Conservation (phyloP, 2,797 vertebrate genomes). For the Poecile montanus region DNA sequence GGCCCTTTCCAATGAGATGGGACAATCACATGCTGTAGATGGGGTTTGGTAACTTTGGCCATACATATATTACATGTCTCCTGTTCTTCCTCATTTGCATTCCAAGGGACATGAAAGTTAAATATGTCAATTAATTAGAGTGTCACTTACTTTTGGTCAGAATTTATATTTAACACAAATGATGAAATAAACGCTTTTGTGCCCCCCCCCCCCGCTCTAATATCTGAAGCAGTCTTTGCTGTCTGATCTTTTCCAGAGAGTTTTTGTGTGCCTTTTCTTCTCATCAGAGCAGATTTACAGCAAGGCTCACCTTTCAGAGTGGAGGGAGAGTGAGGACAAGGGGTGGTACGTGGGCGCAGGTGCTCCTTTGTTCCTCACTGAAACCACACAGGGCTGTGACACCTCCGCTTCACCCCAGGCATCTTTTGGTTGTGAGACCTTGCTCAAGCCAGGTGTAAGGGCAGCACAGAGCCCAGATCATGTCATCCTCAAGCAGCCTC, state of each 20-base stretch:
- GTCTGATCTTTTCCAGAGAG: background rate
- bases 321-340: background rate
- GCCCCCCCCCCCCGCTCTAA: background rate
- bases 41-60: background rate
- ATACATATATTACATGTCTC: background rate
- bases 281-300: background rate
- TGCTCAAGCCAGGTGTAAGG: background rate
- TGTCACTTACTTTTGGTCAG: background rate
- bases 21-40: background rate
- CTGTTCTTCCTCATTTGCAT: background rate
- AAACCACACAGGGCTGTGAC: background rate
- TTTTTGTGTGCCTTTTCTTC: background rate
- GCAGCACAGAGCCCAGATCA: background rate
- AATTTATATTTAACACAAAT: background rate
- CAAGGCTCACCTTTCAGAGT: background rate
- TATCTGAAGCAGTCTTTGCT: background rate
- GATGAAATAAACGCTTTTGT: background rate
- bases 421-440: background rate
- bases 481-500: background rate
- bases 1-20: background rate
- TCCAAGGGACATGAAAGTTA: background rate
- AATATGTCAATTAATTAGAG: background rate
- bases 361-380: background rate
- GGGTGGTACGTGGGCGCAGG: no score
- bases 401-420: accelerated